These are phyloP conservation scores for Dendrocopos noguchii DNA, from an alignment of 2,113 vertebrate genomes.

Conservation along the genomic window DNA sequence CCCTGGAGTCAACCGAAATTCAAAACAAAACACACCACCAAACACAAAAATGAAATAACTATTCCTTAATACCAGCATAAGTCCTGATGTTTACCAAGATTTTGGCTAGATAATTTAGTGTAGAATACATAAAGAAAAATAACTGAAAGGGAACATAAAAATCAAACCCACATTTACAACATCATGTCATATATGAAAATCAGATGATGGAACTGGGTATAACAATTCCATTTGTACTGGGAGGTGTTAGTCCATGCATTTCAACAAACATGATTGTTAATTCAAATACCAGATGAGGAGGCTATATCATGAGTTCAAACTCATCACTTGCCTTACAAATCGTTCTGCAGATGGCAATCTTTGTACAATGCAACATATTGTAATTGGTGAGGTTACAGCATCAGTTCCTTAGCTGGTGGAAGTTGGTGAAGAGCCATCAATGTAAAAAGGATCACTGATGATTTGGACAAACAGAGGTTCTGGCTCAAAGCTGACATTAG, in stretches of 20 bases:
- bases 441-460: background rate
- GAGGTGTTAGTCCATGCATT: background rate
- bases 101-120: background rate
- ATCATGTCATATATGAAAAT: background rate
- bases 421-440: background rate
- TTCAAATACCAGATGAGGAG: background rate
- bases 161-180: background rate
- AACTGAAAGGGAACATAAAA: background rate
- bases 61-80: background rate
- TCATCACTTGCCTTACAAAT: background rate
- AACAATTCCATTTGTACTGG: background rate
- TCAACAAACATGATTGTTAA: background rate
- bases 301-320: background rate
- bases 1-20: background rate
- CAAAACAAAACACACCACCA: background rate
- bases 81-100: background rate
- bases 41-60: background rate
- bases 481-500: background rate
- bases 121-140: background rate
- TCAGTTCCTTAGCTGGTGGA: background rate
- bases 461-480: background rate
- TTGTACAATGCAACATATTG: background rate
- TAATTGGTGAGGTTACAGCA: background rate
- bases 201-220: background rate
- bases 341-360: background rate